These are phyloP conservation scores for Drosophila littoralis DNA, from an alignment of 1,140 invertebrate species.

Conservation along the genomic window DNA sequence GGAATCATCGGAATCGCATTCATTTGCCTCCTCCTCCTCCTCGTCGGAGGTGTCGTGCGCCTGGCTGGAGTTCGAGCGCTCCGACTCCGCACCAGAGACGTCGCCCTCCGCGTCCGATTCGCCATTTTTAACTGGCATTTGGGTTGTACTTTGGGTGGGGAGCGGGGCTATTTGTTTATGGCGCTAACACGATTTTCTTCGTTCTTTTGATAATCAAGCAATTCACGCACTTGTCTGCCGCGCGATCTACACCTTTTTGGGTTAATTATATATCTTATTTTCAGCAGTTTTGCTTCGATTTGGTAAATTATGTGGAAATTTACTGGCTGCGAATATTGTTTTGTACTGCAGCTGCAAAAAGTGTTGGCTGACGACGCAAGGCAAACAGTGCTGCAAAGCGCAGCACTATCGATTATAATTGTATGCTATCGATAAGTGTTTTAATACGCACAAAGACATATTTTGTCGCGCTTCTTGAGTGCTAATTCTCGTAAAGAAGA, in stretches of 20 bases:
- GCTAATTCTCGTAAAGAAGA: no score
- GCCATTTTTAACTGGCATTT: conserved; percentile 86
- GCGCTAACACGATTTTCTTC: background rate
- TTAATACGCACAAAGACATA: background rate
- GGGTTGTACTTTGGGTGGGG: conserved; percentile 3
- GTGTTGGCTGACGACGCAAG: conserved; percentile 35
- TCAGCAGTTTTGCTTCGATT: background rate
- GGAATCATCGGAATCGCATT: conserved; percentile 91
- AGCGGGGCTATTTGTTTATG: background rate
- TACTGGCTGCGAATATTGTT: conserved; percentile 21
- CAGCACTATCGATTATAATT: background rate
- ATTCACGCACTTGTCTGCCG: conserved; percentile 7
- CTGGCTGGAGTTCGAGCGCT: conserved; percentile 87
- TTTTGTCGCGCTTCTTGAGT: no score
- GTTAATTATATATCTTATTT: background rate
- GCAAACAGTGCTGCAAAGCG: conserved; percentile 17
- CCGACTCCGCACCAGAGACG: conserved; percentile 87
- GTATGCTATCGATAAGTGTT: conserved; percentile 1
- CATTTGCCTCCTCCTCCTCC: conserved; percentile 86
- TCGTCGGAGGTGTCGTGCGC: conserved; percentile 90
- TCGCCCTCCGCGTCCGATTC: conserved; percentile 86
- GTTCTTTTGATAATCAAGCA: background rate
- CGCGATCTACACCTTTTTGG: background rate
- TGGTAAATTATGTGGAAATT: conserved; percentile 10
- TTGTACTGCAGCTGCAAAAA: conserved; percentile 43